Evolutionary conservation across 2,888 invertebrate species (phyloP).

Genomic region (Epinotia ramella): DNA sequence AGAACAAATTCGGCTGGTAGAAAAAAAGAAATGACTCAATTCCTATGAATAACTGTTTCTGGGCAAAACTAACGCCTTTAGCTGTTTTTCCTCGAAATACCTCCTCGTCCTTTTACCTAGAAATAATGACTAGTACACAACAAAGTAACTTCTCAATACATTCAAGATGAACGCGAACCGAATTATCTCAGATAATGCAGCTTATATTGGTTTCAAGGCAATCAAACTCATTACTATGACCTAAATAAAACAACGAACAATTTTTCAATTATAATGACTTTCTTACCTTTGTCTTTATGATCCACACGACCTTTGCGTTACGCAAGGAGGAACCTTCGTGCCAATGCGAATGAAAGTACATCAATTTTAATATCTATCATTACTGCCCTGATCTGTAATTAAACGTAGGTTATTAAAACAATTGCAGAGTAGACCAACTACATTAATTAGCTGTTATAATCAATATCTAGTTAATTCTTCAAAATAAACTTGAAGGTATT

Average conservation of each 20-base stretch:
- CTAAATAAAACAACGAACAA: conserved; percentile 27
- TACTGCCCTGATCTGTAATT: conserved; percentile 25
- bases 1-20: background rate
- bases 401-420: conserved; percentile 20
- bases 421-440: background rate
- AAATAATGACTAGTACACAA: background rate
- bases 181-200: conserved; percentile 9
- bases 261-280: conserved; percentile 42
- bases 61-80: background rate
- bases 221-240: conserved; percentile 40
- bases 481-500: background rate
- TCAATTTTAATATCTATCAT: conserved; percentile 23
- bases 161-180: background rate
- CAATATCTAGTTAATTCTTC: background rate
- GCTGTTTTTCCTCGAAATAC: background rate
- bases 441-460: background rate
- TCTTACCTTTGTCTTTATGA: conserved; percentile 38
- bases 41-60: no score
- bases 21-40: background rate
- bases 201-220: conserved; percentile 39
- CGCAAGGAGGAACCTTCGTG: conserved; percentile 9
- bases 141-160: background rate
- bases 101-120: background rate
- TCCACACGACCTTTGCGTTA: conserved; percentile 25
- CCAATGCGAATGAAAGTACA: background rate